phyloP scores from a whole-genome alignment of 2,113 vertebrate species.

The Gambusia holbrooki region DNA sequence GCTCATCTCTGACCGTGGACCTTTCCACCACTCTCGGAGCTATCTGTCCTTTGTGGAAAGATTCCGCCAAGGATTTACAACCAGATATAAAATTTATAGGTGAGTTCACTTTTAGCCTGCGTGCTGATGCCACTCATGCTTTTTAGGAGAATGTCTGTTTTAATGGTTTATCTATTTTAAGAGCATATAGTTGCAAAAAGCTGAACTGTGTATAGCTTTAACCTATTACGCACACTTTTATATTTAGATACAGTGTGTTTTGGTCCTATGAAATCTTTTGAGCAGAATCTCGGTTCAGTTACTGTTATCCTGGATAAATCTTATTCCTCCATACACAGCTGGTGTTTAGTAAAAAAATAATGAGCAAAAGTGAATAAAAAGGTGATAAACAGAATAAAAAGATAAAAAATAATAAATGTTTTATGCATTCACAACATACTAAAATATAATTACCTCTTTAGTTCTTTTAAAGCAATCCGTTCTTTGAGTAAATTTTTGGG shows the following conservation, averaged over 20 bases:
- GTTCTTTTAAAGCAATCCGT: neutral
- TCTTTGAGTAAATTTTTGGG: neutral
- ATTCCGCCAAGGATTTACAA: conserved; percentile 99
- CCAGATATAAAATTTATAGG: conserved; percentile 99
- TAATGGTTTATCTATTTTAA: conserved; percentile 48
- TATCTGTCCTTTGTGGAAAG: conserved; percentile 99
- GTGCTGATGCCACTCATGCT: conserved; percentile 39
- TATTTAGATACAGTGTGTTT: conserved; percentile 6
- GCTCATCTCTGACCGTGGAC: conserved; percentile 99
- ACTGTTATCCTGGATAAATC: too few species aligned
- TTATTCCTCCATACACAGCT: too few species aligned
- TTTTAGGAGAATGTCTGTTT: conserved; percentile 50
- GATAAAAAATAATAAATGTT: neutral
- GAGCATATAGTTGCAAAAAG: conserved; percentile 53
- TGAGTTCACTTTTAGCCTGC: conserved; percentile 73
- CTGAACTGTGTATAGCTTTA: conserved; percentile 43
- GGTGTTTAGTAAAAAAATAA: too few species aligned
- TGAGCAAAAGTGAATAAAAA: too few species aligned
- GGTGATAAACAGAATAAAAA: too few species aligned
- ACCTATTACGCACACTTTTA: conserved; percentile 29
- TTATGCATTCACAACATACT: neutral
- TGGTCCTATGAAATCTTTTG: neutral
- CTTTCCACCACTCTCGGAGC: conserved; percentile 99
- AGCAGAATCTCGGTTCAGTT: too few species aligned
- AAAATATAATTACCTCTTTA: neutral